Conservation (phyloP, 64 coral and sea anemone species). For the Orbicella faveolata region DNA sequence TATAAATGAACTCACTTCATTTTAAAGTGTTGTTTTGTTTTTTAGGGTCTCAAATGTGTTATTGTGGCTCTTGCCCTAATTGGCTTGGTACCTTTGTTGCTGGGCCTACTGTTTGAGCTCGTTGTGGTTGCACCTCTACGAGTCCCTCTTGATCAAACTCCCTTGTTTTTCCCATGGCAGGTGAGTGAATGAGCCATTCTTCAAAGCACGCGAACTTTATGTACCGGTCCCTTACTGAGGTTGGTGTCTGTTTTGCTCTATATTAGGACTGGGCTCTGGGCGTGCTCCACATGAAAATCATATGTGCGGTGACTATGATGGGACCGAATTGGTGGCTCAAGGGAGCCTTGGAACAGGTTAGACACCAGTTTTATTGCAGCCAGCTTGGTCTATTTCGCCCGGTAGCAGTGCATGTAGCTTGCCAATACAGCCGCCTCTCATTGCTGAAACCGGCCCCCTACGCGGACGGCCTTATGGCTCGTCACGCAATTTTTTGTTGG, state of each 20-base stretch:
- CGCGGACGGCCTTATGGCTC: too few species aligned
- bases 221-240: not conserved
- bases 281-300: conserved; percentile 98
- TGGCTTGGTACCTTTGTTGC: conserved; percentile 83
- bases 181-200: not conserved
- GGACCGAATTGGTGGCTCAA: conserved; percentile 99
- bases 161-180: conserved; percentile 96
- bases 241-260: not conserved
- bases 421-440: too few species aligned
- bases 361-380: not conserved
- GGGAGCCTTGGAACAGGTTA: conserved; percentile 88
- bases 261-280: conserved; percentile 95
- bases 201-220: not conserved
- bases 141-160: conserved; percentile 94
- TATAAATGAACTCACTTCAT: not conserved
- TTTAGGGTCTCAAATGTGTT: conserved; percentile 79
- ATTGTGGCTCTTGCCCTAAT: conserved; percentile 77
- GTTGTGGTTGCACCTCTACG: conserved; percentile 98
- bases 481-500: too few species aligned
- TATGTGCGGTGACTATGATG: conserved; percentile 99
- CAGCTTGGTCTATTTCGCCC: not conserved
- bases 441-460: too few species aligned
- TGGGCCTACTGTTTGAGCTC: conserved; percentile 94
- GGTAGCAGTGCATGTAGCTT: not conserved
- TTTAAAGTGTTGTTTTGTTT: not conserved